Percentiles rank a stretch among this genome's conserved stretches.
These are phyloP conservation scores for Sturnus vulgaris DNA, from an alignment of 2,113 vertebrate species.

Conservation along the genomic window DNA sequence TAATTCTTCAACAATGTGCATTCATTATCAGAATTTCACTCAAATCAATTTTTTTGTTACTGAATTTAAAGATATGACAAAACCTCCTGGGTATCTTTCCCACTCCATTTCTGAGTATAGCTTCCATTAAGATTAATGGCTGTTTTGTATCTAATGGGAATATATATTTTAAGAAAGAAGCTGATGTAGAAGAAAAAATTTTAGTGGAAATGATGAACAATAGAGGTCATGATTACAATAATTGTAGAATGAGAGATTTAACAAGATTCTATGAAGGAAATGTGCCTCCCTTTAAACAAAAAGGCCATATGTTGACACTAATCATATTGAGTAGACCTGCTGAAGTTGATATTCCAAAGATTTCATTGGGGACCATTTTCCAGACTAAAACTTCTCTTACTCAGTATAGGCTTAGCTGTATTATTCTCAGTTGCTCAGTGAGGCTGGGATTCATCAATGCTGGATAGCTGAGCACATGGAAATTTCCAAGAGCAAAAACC, in stretches of 20 bases:
- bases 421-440: not conserved
- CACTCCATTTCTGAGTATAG: constrained; percentile 28
- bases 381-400: not conserved
- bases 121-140: constrained; percentile 55
- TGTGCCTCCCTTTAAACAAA: constrained; percentile 41
- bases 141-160: constrained; percentile 53
- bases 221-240: constrained; percentile 58
- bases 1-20: constrained; percentile 45
- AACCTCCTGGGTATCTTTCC: constrained; percentile 34
- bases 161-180: constrained; percentile 44
- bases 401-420: not conserved
- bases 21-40: constrained; percentile 43
- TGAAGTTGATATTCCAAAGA: constrained; percentile 39
- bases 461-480: not conserved
- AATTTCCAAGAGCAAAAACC: not conserved
- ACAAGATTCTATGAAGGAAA: constrained; percentile 26
- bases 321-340: constrained; percentile 29
- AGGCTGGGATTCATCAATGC: not conserved
- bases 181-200: constrained; percentile 39
- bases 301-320: constrained; percentile 47
- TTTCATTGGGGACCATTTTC: constrained; percentile 47
- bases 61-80: constrained; percentile 45
- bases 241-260: constrained; percentile 50
- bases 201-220: constrained; percentile 48
- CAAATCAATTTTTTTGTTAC: constrained; percentile 36